phyloP scores from a whole-genome alignment of 1,140 invertebrate genomes.

The Formica selysi region DNA sequence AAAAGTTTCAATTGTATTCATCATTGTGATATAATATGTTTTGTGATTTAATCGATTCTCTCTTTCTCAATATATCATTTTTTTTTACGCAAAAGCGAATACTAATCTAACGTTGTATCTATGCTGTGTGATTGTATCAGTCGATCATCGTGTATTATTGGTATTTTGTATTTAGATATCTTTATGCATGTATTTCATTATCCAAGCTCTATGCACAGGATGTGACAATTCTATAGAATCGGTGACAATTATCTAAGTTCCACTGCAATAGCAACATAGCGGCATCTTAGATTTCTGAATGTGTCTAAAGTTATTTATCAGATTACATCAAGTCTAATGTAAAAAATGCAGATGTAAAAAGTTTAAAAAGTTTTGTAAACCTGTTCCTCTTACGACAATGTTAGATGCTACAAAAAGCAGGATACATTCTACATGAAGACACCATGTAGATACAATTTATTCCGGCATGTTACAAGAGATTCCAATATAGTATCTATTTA shows the following conservation, averaged over 20 bases:
- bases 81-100: background rate
- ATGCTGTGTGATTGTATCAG: background rate
- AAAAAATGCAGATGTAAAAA: slow-evolving; percentile 42
- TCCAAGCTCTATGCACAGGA: background rate
- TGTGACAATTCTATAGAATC: background rate
- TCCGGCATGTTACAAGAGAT: slow-evolving; percentile 45
- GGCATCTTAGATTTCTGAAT: slow-evolving; percentile 14
- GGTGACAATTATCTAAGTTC: background rate
- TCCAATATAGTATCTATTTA: slow-evolving; percentile 53
- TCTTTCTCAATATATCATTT: background rate
- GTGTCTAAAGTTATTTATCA: slow-evolving; percentile 42
- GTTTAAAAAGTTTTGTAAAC: slow-evolving; percentile 34
- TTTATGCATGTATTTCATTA: background rate
- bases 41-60: slow-evolving; percentile 1
- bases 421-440: slow-evolving; percentile 29
- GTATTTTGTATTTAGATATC: background rate
- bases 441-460: slow-evolving; percentile 59
- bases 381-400: slow-evolving; percentile 17
- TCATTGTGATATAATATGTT: background rate
- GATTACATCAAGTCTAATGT: slow-evolving; percentile 41
- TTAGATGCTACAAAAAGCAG: background rate
- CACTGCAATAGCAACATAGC: slow-evolving; percentile 13
- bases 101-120: background rate
- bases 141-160: background rate
- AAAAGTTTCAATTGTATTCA: slow-evolving; percentile 6